These are phyloP conservation scores for Drosophila silvestris DNA, from an alignment of 2,888 invertebrate genomes.

Conservation along the genomic window DNA sequence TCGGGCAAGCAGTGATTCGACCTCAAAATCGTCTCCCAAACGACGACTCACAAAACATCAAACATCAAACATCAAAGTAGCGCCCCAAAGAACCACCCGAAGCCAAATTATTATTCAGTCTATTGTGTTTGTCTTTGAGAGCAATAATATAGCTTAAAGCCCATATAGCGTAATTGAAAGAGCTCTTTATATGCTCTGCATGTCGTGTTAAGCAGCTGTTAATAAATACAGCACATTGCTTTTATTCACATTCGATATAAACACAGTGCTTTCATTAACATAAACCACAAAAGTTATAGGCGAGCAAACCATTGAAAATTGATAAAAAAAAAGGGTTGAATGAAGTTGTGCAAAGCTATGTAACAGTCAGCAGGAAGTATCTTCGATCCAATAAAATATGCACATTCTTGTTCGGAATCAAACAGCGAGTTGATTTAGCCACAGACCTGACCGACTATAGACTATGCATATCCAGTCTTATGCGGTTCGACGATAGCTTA, in stretches of 20 bases:
- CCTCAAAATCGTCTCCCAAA: conserved; percentile 22
- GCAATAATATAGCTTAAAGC: conserved; percentile 5
- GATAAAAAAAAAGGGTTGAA: not conserved
- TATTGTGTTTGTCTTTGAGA: not conserved
- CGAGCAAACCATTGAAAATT: not conserved
- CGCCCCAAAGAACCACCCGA: conserved; percentile 10
- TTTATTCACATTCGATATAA: conserved; percentile 1
- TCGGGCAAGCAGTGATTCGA: not conserved
- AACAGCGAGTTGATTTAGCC: not conserved
- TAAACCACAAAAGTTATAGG: not conserved
- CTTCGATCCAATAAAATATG: not conserved
- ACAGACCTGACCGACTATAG: not conserved
- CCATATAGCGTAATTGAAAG: not conserved
- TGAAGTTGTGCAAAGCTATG: not conserved
- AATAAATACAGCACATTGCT: not conserved
- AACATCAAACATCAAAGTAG: conserved; percentile 43
- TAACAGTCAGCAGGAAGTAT: not conserved
- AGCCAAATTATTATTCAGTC: conserved; percentile 26
- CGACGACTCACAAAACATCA: conserved; percentile 1
- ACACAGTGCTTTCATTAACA: not conserved
- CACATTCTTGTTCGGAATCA: not conserved
- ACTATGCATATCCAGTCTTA: not conserved
- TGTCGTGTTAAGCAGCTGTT: conserved; percentile 14
- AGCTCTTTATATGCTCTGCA: not conserved
- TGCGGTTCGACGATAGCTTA: not conserved